Percentiles rank a stretch among this genome's conserved stretches.
Evolutionary conservation across 2,113 vertebrate species (phyloP).

Genomic region (Ivindomyrus marchei): DNA sequence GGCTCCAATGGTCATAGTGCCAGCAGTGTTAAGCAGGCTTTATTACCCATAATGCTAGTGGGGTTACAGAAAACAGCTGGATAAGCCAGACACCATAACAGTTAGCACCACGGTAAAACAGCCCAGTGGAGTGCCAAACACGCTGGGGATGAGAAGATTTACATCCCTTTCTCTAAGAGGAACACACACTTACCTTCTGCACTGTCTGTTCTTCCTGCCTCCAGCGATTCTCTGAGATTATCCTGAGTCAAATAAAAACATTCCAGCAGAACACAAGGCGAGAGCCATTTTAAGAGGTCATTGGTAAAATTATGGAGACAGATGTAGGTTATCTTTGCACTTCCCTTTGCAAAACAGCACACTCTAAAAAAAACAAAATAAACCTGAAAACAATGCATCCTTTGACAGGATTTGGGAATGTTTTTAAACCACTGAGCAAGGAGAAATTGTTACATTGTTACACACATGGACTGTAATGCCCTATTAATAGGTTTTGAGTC

Average conservation of each 20-base stretch:
- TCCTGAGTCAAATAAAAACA: background rate
- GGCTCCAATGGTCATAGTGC: background rate
- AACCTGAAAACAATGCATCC: background rate
- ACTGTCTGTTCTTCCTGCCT: background rate
- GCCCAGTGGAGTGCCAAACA: background rate
- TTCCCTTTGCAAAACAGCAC: background rate
- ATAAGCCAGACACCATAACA: background rate
- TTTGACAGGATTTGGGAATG: background rate
- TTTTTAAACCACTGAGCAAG: background rate
- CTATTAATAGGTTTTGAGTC: background rate
- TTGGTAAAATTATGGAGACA: background rate
- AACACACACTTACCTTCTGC: conserved; percentile 7
- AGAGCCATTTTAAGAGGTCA: background rate
- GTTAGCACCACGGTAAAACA: background rate
- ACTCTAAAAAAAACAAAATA: background rate
- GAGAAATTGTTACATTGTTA: background rate
- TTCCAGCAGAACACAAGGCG: background rate
- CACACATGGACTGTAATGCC: background rate
- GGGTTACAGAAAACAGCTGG: background rate
- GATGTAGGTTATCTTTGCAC: background rate
- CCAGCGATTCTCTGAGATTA: background rate
- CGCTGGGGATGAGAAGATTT: background rate
- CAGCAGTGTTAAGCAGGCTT: background rate
- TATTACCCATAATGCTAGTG: background rate
- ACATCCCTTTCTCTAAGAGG: background rate